Conservation (phyloP, 1,140 invertebrate species). For the silkworm (Bombyx mori) region DNA sequence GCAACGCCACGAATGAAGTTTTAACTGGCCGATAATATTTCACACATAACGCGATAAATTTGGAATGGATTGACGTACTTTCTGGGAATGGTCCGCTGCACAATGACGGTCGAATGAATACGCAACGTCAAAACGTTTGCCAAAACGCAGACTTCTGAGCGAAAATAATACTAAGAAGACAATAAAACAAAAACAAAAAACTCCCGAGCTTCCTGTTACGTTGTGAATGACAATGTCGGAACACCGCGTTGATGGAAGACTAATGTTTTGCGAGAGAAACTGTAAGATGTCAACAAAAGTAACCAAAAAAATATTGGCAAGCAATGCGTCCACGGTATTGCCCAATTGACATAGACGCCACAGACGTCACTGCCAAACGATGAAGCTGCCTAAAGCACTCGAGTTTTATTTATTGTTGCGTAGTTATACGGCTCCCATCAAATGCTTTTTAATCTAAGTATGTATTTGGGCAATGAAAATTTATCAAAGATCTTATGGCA, state of each 20-base stretch:
- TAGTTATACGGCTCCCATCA: neutral
- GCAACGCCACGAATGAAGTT: conserved; percentile 29
- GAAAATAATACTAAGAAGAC: conserved; percentile 4
- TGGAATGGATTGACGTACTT: conserved; percentile 38
- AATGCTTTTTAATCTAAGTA: too few relatives aligned
- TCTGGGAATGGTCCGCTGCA: conserved; percentile 33
- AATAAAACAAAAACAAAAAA: conserved; percentile 9
- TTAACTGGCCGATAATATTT: conserved; percentile 45
- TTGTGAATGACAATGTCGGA: conserved; percentile 28
- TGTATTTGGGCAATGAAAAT: too few relatives aligned
- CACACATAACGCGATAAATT: conserved; percentile 44
- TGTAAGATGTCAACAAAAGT: conserved; percentile 46
- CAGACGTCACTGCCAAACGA: conserved; percentile 42
- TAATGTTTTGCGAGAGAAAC: conserved; percentile 19
- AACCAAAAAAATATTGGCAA: conserved; percentile 53
- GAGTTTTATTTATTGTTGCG: conserved; percentile 36
- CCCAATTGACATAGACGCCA: conserved; percentile 21
- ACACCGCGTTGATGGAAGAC: conserved; percentile 30
- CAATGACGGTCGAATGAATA: conserved; percentile 24
- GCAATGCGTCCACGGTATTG: conserved; percentile 32
- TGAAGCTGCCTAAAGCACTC: conserved; percentile 30
- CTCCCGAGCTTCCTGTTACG: conserved; percentile 28
- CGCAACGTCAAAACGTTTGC: conserved; percentile 11
- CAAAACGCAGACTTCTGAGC: conserved; percentile 13
- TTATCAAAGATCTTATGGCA: conserved; percentile 15